A percentile compares a stretch with the other conserved stretches of the same genome.
These are phyloP conservation scores for Myotis vivesi DNA, from an alignment of 2,797 vertebrate genomes.

Conservation along the genomic window DNA sequence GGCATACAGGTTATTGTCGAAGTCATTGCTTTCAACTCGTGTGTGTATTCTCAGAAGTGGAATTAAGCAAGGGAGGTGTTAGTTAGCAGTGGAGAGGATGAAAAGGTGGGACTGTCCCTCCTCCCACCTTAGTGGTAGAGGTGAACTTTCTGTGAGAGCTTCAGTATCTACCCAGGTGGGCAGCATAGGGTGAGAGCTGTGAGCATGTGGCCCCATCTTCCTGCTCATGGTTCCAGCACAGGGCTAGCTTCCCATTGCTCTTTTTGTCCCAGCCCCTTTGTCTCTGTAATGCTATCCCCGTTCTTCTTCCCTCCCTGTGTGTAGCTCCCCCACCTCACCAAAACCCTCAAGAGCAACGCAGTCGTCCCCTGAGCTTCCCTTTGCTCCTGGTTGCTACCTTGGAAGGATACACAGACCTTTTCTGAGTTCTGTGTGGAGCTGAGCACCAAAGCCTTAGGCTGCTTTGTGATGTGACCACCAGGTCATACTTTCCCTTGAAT, in stretches of 20 bases:
- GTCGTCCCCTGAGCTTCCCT: not conserved
- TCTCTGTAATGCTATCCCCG: not conserved
- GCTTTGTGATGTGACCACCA: not conserved
- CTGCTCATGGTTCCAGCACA: too few species aligned
- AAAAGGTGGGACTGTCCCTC: not conserved
- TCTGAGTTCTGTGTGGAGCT: not conserved
- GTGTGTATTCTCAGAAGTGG: not conserved
- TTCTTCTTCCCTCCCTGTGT: not conserved
- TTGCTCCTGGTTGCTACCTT: not conserved
- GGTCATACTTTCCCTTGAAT: slow-evolving; percentile 17
- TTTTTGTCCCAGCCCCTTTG: not conserved
- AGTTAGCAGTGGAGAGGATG: not conserved
- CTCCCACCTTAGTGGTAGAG: not conserved
- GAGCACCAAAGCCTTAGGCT: not conserved
- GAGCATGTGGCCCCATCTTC: not conserved
- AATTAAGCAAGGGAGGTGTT: not conserved
- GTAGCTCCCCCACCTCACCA: not conserved
- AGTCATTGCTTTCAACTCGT: not conserved
- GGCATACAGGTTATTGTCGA: not conserved
- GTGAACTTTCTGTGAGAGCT: not conserved
- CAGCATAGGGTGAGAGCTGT: not conserved
- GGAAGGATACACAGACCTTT: not conserved
- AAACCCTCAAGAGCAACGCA: not conserved
- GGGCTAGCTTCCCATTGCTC: not conserved
- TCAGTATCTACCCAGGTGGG: too few species aligned